These are phyloP conservation scores for Pseudococcus viburni DNA, from an alignment of 2,888 invertebrate genomes.

Conservation along the genomic window DNA sequence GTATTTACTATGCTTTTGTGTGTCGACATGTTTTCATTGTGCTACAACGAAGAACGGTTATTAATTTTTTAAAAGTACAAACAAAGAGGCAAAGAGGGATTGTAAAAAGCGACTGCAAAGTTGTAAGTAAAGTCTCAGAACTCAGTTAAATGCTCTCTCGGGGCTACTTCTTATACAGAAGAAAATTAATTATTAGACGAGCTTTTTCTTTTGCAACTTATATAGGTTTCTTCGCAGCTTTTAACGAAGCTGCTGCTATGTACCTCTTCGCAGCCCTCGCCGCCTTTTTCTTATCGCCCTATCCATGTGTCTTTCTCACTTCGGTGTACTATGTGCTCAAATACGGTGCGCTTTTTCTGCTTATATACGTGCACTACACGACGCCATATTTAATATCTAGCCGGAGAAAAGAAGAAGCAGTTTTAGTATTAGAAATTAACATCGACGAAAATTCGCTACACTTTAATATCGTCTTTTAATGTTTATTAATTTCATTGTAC, in stretches of 20 bases:
- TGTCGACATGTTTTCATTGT: slow-evolving; percentile 64
- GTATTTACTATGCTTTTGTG: slow-evolving; percentile 40
- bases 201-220: slow-evolving; percentile 62
- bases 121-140: slow-evolving; percentile 66
- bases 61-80: slow-evolving; percentile 66
- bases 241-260: slow-evolving; percentile 18
- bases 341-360: neutral
- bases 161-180: slow-evolving; percentile 65
- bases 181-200: slow-evolving; percentile 67
- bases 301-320: neutral
- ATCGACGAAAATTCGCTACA: slow-evolving; percentile 53
- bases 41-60: slow-evolving; percentile 64
- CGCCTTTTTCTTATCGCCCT: neutral
- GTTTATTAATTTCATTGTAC: slow-evolving; percentile 53
- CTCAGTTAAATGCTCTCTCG: slow-evolving; percentile 66
- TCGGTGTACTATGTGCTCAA: neutral
- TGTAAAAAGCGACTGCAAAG: slow-evolving; percentile 66
- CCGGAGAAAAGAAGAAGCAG: slow-evolving; percentile 53
- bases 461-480: slow-evolving; percentile 55
- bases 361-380: neutral
- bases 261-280: neutral
- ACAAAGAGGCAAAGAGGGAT: slow-evolving; percentile 66
- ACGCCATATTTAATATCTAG: slow-evolving; percentile 61
- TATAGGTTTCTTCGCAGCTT: slow-evolving; percentile 42
- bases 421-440: slow-evolving; percentile 65